These are phyloP conservation scores for Drosophila cardini DNA, from an alignment of 1,140 invertebrate species.

Conservation along the genomic window DNA sequence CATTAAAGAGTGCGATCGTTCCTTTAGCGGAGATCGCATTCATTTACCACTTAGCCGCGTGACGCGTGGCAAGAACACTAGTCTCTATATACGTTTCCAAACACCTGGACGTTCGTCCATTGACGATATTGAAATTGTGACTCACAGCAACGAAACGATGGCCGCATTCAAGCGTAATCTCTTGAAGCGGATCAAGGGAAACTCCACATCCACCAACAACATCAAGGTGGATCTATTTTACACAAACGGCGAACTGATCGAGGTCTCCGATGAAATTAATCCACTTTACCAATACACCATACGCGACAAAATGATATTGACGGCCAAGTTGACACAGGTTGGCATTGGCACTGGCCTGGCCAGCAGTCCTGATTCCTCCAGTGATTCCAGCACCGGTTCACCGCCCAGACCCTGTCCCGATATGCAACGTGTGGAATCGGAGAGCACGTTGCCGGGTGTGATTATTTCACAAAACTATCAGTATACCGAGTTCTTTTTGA, in stretches of 20 bases:
- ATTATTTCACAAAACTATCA: constrained; percentile 91
- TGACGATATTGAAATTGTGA: constrained; percentile 96
- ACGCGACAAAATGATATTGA: constrained; percentile 96
- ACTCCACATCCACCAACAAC: constrained; percentile 87
- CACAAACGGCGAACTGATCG: constrained; percentile 94
- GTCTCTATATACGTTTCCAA: constrained; percentile 94
- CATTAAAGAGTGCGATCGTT: constrained; percentile 97
- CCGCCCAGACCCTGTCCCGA: constrained; percentile 92
- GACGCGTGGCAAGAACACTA: constrained; percentile 95
- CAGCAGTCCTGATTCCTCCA: constrained; percentile 90
- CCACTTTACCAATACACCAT: constrained; percentile 94
- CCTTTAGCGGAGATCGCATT: constrained; percentile 95
- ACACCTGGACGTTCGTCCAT: constrained; percentile 94
- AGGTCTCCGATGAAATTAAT: constrained; percentile 94
- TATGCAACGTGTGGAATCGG: constrained; percentile 88
- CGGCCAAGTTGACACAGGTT: constrained; percentile 93
- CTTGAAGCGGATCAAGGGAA: constrained; percentile 89
- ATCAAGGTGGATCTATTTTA: constrained; percentile 95
- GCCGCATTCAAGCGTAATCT: constrained; percentile 87
- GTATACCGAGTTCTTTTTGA: constrained; percentile 95
- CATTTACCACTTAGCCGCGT: constrained; percentile 89
- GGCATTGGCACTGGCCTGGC: constrained; percentile 92
- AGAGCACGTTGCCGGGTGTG: constrained; percentile 95
- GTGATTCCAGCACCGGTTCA: constrained; percentile 87
- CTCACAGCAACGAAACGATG: constrained; percentile 96